These are phyloP conservation scores for Sebastes wilsoni DNA, from an alignment of 2,797 vertebrate species.

Conservation along the genomic window DNA sequence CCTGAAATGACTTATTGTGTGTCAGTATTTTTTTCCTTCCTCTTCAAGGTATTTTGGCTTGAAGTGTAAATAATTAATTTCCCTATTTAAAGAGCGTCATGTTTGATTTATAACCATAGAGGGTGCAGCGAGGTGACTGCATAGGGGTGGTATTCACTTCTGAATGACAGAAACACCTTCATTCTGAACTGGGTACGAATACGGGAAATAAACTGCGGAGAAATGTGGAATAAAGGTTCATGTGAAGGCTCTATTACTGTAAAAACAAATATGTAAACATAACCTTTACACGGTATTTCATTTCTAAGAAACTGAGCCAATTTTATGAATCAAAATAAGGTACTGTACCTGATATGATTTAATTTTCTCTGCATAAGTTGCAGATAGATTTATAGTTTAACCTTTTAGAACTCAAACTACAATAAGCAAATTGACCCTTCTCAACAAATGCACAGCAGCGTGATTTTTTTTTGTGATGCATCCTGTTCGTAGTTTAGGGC, in stretches of 20 bases:
- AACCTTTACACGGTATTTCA: background rate
- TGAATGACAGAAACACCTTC: conserved; percentile 56
- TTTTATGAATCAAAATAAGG: conserved; percentile 3
- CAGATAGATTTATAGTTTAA: conserved; percentile 28
- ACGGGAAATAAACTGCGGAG: background rate
- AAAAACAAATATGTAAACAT: conserved; percentile 6
- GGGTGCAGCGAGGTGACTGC: conserved; percentile 63
- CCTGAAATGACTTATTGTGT: conserved; percentile 76
- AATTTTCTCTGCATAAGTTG: background rate
- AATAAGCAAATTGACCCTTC: background rate
- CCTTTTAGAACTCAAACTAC: conserved; percentile 3
- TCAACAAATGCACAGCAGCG: background rate
- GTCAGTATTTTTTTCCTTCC: conserved; percentile 66
- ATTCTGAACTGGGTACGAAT: conserved; percentile 14
- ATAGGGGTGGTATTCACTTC: conserved; percentile 58
- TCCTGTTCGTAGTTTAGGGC: background rate
- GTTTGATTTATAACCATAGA: conserved; percentile 80
- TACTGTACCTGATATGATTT: conserved; percentile 2
- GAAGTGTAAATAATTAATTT: conserved; percentile 85
- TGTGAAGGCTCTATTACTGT: background rate
- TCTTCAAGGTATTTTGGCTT: conserved; percentile 81
- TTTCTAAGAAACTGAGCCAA: background rate
- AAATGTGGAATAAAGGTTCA: background rate
- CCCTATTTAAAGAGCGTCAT: conserved; percentile 82
- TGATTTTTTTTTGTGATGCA: background rate